These are phyloP conservation scores for Camponotus vicinus DNA, from an alignment of 1,140 invertebrate genomes.

Conservation along the genomic window DNA sequence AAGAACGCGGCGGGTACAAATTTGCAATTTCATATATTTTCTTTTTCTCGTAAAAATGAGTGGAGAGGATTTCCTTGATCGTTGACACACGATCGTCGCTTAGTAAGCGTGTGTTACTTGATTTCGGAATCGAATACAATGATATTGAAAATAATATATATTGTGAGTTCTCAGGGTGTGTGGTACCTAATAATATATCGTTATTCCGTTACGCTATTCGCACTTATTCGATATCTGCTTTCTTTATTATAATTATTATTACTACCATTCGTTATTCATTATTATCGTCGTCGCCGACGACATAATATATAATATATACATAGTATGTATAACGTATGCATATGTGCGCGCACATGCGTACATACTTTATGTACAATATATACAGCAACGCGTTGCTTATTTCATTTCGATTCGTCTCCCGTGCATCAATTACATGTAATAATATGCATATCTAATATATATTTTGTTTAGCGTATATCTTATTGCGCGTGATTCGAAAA, in stretches of 20 bases:
- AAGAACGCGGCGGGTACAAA: conserved; percentile 65
- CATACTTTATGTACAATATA: conserved; percentile 66
- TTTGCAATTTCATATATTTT: conserved; percentile 75
- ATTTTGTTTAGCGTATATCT: conserved; percentile 40
- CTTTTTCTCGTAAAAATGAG: conserved; percentile 76
- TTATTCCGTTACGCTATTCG: conserved; percentile 63
- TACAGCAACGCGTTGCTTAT: conserved; percentile 39
- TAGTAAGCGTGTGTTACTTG: conserved; percentile 57
- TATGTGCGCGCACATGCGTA: conserved; percentile 10
- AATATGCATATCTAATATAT: conserved; percentile 9
- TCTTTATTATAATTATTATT: conserved; percentile 57
- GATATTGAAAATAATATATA: conserved; percentile 76
- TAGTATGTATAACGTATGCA: conserved; percentile 49
- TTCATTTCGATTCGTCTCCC: conserved; percentile 36
- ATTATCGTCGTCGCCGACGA: conserved; percentile 45
- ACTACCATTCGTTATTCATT: conserved; percentile 51
- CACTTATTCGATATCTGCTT: conserved; percentile 62
- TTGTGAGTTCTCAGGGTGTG: conserved; percentile 60
- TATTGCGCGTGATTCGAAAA: conserved; percentile 56
- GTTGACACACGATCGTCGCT: conserved; percentile 64
- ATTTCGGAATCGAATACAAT: conserved; percentile 69
- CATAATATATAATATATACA: conserved; percentile 63
- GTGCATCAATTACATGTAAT: conserved; percentile 18
- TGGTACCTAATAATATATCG: conserved; percentile 72
- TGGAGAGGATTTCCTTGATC: conserved; percentile 65